Evolutionary conservation across 2,888 invertebrate species (phyloP).

Genomic region (Oasisia sp.): DNA sequence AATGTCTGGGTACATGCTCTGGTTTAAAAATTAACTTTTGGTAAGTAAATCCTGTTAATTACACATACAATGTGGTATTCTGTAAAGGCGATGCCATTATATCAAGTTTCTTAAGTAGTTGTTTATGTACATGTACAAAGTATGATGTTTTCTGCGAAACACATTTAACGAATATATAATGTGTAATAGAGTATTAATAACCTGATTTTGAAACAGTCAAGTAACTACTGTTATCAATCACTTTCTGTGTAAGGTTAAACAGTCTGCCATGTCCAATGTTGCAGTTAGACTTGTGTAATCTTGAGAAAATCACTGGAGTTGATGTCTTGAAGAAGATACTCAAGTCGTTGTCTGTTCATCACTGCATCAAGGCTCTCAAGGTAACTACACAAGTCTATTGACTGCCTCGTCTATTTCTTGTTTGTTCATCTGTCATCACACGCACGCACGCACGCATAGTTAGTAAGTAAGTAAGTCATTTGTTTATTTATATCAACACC

Average conservation of each 20-base stretch:
- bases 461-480: too few species aligned
- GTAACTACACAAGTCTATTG: conserved; percentile 42
- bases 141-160: neutral
- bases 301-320: conserved; percentile 56
- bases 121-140: neutral
- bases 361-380: conserved; percentile 77
- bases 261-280: conserved; percentile 32
- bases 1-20: too few species aligned
- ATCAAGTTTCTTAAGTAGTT: neutral
- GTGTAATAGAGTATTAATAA: neutral
- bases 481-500: too few species aligned
- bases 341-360: conserved; percentile 74
- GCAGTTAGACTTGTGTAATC: conserved; percentile 62
- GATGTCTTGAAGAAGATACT: conserved; percentile 73
- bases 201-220: too few species aligned
- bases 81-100: neutral
- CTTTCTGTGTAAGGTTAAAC: neutral
- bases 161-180: too few species aligned
- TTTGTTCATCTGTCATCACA: neutral
- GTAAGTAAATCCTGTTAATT: too few species aligned
- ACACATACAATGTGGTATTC: neutral
- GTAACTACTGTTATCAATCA: neutral
- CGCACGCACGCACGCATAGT: too few species aligned
- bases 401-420: neutral
- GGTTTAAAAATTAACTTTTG: too few species aligned